A percentile compares a stretch with the other conserved stretches of the same genome.
Conservation (phyloP, 2,797 vertebrate species). For the Gobionotothen gibberifrons region DNA sequence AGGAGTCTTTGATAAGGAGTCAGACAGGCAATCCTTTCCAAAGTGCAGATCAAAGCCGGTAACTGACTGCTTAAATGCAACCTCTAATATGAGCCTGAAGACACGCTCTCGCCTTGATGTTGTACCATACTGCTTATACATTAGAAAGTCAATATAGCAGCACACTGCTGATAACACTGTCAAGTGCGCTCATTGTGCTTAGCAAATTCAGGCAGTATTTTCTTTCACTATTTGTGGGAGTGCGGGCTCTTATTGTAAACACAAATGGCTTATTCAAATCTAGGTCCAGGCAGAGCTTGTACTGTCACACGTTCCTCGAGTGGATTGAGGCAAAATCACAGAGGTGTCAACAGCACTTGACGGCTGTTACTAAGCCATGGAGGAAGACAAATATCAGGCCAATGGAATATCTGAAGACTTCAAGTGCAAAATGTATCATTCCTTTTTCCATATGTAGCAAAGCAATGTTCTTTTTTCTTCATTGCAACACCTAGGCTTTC, state of each 20-base stretch:
- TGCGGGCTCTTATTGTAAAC: constrained; percentile 82
- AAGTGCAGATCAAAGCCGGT: constrained; percentile 87
- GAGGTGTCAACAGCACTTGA: constrained; percentile 72
- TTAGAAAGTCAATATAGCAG: constrained; percentile 83
- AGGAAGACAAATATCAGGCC: constrained; percentile 69
- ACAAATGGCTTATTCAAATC: constrained; percentile 86
- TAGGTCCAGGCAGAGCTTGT: constrained; percentile 67
- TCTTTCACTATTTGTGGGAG: constrained; percentile 74
- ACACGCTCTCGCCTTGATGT: constrained; percentile 84
- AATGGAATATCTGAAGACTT: constrained; percentile 44
- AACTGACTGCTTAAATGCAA: constrained; percentile 83
- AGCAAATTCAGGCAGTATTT: constrained; percentile 69
- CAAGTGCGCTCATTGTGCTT: constrained; percentile 81
- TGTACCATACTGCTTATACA: constrained; percentile 80
- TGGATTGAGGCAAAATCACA: constrained; percentile 78
- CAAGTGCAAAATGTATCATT: constrained; percentile 57
- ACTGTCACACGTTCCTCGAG: constrained; percentile 74
- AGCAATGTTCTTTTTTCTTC: constrained; percentile 25
- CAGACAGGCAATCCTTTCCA: constrained; percentile 84
- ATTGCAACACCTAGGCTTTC: not conserved
- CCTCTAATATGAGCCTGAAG: constrained; percentile 84
- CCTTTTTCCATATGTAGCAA: constrained; percentile 31
- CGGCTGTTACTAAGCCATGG: constrained; percentile 70
- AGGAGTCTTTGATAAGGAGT: constrained; percentile 81
- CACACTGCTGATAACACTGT: constrained; percentile 80